Base-by-base conservation (phyloP, 2,888 invertebrate genomes). In the Orgyia antiqua region DNA sequence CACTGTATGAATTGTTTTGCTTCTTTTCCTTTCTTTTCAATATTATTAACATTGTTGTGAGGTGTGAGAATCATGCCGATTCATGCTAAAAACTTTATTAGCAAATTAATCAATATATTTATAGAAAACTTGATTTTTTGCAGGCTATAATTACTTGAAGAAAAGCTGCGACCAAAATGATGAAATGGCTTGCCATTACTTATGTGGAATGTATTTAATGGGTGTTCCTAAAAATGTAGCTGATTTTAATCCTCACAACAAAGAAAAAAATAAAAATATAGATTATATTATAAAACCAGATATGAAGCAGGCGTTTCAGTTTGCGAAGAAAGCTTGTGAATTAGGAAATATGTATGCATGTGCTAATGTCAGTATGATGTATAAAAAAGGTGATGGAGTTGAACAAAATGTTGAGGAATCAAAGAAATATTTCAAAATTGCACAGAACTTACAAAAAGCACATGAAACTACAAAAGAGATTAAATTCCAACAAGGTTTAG, bases 351-450 rank as follows among this genome's bases (percentile, higher is more conserved):
- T 95, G 67, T 93, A 92, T 61, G 94, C 95, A 0, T 99, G 99
- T 82, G 93, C 93, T 0, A 98, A 98, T 80, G 84, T 97, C 1
- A 93, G 96, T 60, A 90, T 93, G 69, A 96, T 96, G 94, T 94
- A 94, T 67, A 88, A 88, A 17, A 90, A 90, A 63, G 96, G 96
- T 8, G 94, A 97, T 42, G 97, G 97, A 1, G 92, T 91, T 0
- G 90, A 90, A 30, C 91, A 93, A 63, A 91, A 93, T 70, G 62
- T 77, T 27, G 89, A 90, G 33, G 83, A 94, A 58, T 92, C 94
- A 0, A 90, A 93, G 34, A 88, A 89, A 43, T 96, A 90, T 63
- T 93, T 92, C 63, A 82, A 90, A 42, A 82, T 91, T 40, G 94
- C 95, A 0, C 53, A 90, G 24, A 91, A 91, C 30, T 79, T 95